Percentiles rank a stretch among this genome's conserved stretches.
Conservation (phyloP, 2,113 vertebrate species). For the Progne subis region DNA sequence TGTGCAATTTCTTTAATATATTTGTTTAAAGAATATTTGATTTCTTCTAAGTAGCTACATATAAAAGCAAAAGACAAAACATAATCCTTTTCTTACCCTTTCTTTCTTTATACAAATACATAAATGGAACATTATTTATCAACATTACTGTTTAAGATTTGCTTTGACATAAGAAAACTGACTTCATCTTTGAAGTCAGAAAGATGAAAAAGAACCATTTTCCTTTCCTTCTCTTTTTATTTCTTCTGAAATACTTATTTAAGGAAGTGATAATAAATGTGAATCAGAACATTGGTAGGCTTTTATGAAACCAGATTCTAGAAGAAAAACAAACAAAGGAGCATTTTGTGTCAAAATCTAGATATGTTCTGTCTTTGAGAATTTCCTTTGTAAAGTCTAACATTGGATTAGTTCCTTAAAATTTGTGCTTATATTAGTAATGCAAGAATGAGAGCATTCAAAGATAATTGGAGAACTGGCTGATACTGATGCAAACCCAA, state of each 20-base stretch:
- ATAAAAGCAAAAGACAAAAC: not conserved
- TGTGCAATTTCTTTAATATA: not conserved
- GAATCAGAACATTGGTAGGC: not conserved
- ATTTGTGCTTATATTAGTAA: not conserved
- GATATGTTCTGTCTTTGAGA: not conserved
- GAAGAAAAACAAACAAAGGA: not conserved
- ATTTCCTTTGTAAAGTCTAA: not conserved
- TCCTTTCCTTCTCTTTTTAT: not conserved
- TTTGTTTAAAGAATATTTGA: not conserved
- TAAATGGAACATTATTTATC: not conserved
- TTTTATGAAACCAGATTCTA: not conserved
- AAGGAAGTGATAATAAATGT: not conserved
- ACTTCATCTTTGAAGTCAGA: not conserved
- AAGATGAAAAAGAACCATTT: not conserved
- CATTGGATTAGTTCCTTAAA: not conserved
- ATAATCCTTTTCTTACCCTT: not conserved
- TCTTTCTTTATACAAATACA: not conserved
- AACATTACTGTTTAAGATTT: not conserved
- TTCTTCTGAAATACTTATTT: not conserved
- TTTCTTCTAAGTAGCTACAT: not conserved
- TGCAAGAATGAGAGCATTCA: not conserved
- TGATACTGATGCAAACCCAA: not conserved
- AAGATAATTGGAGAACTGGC: not conserved
- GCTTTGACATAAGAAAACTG: not conserved
- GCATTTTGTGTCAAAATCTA: not conserved